Evolutionary conservation across 2,888 invertebrate genomes (phyloP), one percentile per base, ranked within the genome.

Genomic region (Anorthoa munda): DNA sequence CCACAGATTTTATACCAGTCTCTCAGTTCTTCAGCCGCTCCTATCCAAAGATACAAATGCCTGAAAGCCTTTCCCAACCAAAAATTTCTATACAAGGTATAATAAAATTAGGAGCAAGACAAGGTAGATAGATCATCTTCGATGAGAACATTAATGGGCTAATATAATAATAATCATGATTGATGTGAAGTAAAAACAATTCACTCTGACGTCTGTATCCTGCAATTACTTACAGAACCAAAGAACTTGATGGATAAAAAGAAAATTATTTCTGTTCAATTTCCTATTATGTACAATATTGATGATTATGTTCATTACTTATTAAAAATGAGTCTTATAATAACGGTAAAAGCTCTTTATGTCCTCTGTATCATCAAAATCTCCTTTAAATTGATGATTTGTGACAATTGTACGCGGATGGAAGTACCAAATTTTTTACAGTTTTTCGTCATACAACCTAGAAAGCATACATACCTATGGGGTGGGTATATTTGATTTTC

Each of bases 141-240:
- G 31, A 51, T 15, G 45, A 5, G 9, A 53, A 31, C 26, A 5
- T 55, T 71, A 26, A 58, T 56, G n/a, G 12, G 58, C 26, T 64
- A 50, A 72, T 58, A 23, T 59, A 51, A 59, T 64, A 59, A 26
- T 59, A 50, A 75, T 15, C 13, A 61, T 55, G 75, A 75, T 76
- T 26, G 48, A 75, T 79, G 13, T 55, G 50, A 15, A 26, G 15
- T 45, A 53, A 51, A 67, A 68, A 66, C 65, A 61, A 80, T 13
- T 51, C 17, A 21, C 13, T 65, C 11, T 26, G n/a, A 23, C 55
- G 18, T 17, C 39, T 17, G 4, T 70, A 70, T 31, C 12, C 18
- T 55, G 5, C 7, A 31, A 65, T 64, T 26, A 46, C 51, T 55
- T 50, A 46, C 31, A 51, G 50, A 15, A 50, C 51, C 50, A n/a